These are phyloP conservation scores for Parauchenoglanis ngamensis DNA, from an alignment of 2,797 vertebrate genomes.

Conservation along the genomic window DNA sequence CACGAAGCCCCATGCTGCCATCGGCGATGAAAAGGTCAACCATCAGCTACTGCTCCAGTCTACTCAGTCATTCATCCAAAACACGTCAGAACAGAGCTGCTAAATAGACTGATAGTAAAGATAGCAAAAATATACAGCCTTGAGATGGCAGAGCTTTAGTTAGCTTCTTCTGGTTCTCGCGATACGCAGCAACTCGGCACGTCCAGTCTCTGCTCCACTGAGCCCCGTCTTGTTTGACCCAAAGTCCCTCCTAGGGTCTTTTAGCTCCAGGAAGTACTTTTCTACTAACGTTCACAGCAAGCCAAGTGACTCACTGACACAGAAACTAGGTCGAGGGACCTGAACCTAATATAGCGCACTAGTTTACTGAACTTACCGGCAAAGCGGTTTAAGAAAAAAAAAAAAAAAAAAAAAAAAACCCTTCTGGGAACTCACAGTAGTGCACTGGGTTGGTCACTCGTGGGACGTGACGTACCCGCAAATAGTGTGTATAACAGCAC, in stretches of 20 bases:
- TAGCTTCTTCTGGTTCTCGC: not conserved
- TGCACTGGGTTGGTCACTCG: not conserved
- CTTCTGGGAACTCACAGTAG: not conserved
- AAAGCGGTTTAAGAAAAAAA: too few relatives aligned
- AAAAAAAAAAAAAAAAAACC: too few relatives aligned
- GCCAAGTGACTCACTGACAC: not conserved
- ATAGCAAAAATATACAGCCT: not conserved
- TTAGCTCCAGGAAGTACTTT: conserved; percentile 7
- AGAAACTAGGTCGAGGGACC: not conserved
- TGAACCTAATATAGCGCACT: not conserved
- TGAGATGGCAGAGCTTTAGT: not conserved
- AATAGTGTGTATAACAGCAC: not conserved
- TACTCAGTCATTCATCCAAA: not conserved
- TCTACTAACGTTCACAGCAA: not conserved
- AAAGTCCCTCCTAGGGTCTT: conserved; percentile 31
- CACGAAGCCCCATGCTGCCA: conserved; percentile 26
- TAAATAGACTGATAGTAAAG: not conserved
- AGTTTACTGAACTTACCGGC: not conserved
- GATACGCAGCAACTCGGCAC: not conserved
- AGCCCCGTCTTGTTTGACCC: conserved; percentile 12
- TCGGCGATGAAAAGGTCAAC: conserved; percentile 38
- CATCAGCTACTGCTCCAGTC: conserved; percentile 7
- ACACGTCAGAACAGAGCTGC: conserved; percentile 1
- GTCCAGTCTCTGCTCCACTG: conserved; percentile 29
- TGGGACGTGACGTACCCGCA: not conserved